Percentiles rank a stretch among this genome's conserved stretches.
Conservation (phyloP, 2,888 invertebrate species). For the Rapana venosa region DNA sequence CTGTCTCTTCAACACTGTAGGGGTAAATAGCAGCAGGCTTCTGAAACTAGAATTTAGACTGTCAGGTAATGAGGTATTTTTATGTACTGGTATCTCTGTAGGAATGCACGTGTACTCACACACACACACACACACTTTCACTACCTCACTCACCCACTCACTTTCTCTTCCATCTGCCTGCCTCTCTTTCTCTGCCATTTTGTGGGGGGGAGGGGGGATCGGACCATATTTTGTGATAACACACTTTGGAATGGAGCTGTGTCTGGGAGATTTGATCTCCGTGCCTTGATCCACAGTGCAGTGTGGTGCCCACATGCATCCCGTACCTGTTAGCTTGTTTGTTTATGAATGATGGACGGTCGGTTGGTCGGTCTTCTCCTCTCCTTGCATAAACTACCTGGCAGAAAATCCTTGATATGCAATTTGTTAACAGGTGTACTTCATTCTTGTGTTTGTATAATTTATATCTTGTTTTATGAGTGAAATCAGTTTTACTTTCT, state of each 20-base stretch:
- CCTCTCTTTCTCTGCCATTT: too few relatives aligned
- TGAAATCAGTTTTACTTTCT: neutral
- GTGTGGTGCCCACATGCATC: neutral
- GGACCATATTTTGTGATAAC: neutral
- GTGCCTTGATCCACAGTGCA: neutral
- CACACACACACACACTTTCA: too few relatives aligned
- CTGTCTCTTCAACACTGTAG: too few relatives aligned
- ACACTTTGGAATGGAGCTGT: neutral
- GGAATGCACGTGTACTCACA: too few relatives aligned
- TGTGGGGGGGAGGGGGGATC: too few relatives aligned
- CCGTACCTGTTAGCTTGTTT: neutral
- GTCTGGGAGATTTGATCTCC: neutral
- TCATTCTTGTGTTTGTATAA: neutral
- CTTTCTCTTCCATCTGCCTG: too few relatives aligned
- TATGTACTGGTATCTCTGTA: too few relatives aligned
- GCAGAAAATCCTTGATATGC: neutral
- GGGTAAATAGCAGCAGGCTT: too few relatives aligned
- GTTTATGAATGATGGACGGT: neutral
- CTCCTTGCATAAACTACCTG: neutral
- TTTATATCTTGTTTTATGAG: neutral
- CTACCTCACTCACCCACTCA: too few relatives aligned
- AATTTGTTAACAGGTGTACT: slow-evolving; percentile 19
- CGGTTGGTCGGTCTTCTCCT: neutral
- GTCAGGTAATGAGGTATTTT: too few relatives aligned
- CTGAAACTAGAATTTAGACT: too few relatives aligned